Percentiles rank a stretch among this genome's conserved stretches.
Evolutionary conservation across 2,113 vertebrate species (phyloP).

Genomic region (Sterna hirundo): DNA sequence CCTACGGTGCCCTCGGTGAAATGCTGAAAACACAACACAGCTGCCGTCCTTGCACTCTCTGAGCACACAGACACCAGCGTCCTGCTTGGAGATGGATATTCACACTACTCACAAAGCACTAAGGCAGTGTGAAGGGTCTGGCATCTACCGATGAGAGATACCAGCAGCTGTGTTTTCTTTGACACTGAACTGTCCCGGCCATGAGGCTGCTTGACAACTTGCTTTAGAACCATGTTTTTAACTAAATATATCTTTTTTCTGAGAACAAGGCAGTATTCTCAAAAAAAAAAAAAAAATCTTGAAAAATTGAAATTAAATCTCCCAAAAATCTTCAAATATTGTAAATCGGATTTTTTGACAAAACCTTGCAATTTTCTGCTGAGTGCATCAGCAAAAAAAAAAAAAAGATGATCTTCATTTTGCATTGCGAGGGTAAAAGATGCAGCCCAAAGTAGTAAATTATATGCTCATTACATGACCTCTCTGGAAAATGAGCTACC

Average conservation of each 20-base stretch:
- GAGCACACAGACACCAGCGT: neutral
- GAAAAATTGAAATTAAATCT: neutral
- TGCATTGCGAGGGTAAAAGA: neutral
- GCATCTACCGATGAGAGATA: neutral
- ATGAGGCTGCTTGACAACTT: neutral
- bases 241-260: neutral
- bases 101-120: neutral
- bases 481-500: neutral
- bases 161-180: neutral
- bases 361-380: neutral
- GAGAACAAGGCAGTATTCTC: neutral
- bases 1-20: accelerated
- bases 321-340: neutral
- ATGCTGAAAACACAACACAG: neutral
- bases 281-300: neutral
- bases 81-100: neutral
- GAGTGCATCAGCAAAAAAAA: neutral
- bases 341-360: neutral
- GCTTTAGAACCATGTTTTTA: neutral
- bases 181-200: neutral
- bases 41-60: neutral
- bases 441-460: neutral
- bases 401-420: neutral
- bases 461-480: neutral
- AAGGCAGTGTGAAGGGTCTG: neutral